Evolutionary conservation across 2,113 vertebrate species (phyloP).

Genomic region (Rousettus leschenaultii): DNA sequence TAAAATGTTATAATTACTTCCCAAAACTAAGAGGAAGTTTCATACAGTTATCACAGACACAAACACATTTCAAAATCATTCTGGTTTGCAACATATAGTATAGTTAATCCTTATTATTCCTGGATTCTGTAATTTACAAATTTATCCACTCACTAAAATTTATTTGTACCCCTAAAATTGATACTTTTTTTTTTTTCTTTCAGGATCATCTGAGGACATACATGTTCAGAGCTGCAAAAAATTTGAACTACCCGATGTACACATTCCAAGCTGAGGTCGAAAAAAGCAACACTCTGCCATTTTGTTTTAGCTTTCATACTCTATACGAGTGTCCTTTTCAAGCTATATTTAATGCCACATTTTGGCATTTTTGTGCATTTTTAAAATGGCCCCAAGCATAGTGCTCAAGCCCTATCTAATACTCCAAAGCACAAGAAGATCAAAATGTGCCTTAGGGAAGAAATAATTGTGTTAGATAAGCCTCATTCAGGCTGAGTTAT

Average conservation of each 20-base stretch:
- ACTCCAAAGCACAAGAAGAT: background rate
- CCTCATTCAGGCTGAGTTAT: background rate
- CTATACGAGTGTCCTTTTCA: background rate
- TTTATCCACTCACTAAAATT: background rate
- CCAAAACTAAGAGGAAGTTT: background rate
- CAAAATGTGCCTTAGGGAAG: background rate
- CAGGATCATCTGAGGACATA: background rate
- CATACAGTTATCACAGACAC: background rate
- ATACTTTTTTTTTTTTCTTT: background rate
- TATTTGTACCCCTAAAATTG: background rate
- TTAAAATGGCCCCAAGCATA: background rate
- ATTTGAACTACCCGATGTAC: background rate
- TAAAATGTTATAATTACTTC: background rate
- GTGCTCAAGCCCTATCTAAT: background rate
- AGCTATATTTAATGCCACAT: background rate
- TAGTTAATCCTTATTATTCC: background rate
- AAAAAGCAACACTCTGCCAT: background rate
- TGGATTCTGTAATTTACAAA: background rate
- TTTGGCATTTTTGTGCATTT: background rate
- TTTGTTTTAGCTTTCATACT: background rate
- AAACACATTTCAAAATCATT: background rate
- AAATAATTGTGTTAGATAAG: background rate
- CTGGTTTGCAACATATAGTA: background rate
- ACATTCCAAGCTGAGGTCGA: background rate
- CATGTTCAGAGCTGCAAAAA: background rate